Evolutionary conservation across 2,113 vertebrate genomes (phyloP), one percentile per base, ranked within the genome.

Genomic region (Chlamydotis undulata): DNA sequence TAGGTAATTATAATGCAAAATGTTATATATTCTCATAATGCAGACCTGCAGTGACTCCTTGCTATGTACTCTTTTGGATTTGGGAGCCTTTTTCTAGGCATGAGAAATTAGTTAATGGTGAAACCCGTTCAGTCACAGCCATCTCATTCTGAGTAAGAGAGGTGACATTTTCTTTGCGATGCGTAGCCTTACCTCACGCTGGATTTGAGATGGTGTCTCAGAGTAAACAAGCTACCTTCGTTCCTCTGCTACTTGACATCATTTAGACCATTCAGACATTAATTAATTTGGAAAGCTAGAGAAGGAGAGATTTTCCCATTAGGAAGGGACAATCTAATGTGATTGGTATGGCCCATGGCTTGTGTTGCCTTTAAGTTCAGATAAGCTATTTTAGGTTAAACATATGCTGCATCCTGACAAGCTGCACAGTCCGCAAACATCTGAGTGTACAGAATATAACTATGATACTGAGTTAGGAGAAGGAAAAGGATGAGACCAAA

Each of bases 221-320:
- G 19, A 64, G 53, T 90, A 89, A 92, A 95, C 61, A 84, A 70
- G 49, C 81, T 84, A 79, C 89, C 69, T 89, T 87, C n/a, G 0
- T 84, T 92, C 83, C 57, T 75, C 47, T 67, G 56, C 53, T 89
- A 75, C 55, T 50, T 77, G 82, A 77, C 76, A 96, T 88, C 16
- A 52, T 68, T 86, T 84, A 78, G 73, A 74, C 57, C 65, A 61
- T 39, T 60, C 79, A 70, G 95, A 94, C 35, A 29, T 35, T 90
- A 94, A 96, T 96, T 88, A 87, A 45, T 79, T 56, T 35, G 37
- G 90, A 89, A 75, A 75, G 80, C 64, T 53, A 21, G 80, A 79
- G 82, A 82, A n/a, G 25, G 60, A 78, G 73, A 83, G 31, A 45
- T 83, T 92, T 94, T 89, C 73, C 71, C 17, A 60, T 92, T 92